Base-by-base conservation (phyloP, 2,113 vertebrate species). In the Semnopithecus entellus region DNA sequence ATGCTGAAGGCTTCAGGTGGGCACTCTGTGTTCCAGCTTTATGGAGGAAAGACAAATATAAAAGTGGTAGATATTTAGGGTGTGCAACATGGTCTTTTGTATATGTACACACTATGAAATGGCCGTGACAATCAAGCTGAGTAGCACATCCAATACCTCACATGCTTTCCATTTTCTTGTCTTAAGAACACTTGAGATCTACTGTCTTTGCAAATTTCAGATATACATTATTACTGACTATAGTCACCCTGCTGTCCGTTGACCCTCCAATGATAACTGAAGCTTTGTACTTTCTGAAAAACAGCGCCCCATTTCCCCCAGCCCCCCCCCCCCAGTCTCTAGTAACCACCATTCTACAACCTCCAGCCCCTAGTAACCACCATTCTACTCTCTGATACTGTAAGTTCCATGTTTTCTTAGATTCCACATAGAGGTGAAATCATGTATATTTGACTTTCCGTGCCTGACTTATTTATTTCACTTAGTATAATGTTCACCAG, bases 151-250 rank as follows among this genome's bases (percentile, higher is more conserved):
- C 14, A 7, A 20, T 35, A 48, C 12, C 38, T 70, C n/a, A 23
- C 61, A 50, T 11, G 5, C 16, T 35, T 43, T 18, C 38, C 61
- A 45, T 30, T 32, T 45, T 43, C 23, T 17, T 68, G 59, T 79
- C 59, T 50, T 59, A 18, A 70, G 57, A 59, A 30, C 8, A 3
- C 23, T 50, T 40, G 38, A 48, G 40, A 57, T 16, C 40, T 27
- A 23, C 27, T 27, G 30, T 88, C 45, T 52, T 2, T 30, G 55
- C 66, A 40, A 50, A 12, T 7, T 20, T 22, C 9, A 2, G 20
- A 55, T 0, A 10, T 38, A 27, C 22, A 0, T 5, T 3, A 6
- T 14, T 55, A 27, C 5, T 18, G 8, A 32, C 45, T 5, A 7
- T 23, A 9, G 12, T 30, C 8, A 2, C 27, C n/a, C 43, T 81